phyloP scores from a whole-genome alignment of 2,113 vertebrate species.

The Barbus barbus region DNA sequence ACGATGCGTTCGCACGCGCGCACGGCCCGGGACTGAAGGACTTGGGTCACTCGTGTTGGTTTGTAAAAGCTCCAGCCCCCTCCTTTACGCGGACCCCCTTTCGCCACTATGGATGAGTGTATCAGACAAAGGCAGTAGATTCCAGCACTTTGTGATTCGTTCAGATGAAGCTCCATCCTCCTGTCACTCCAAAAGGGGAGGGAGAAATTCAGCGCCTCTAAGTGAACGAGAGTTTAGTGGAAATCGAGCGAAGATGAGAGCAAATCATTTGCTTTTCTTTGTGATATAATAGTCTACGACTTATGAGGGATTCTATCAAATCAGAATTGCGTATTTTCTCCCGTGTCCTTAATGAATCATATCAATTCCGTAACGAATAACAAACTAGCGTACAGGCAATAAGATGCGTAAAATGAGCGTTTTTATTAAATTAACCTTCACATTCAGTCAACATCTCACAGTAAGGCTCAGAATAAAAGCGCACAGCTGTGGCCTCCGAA shows the following conservation, averaged over 20 bases:
- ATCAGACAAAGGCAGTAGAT: conserved; percentile 99
- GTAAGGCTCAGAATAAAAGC: neutral
- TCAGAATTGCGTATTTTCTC: neutral
- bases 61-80: conserved; percentile 92
- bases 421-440: neutral
- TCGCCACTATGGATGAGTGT: conserved; percentile 92
- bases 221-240: conserved; percentile 65
- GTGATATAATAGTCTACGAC: neutral
- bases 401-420: neutral
- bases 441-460: neutral
- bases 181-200: conserved; percentile 78
- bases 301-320: neutral
- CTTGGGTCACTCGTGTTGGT: conserved; percentile 85
- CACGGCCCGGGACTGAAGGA: conserved; percentile 89
- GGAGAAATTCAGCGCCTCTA: conserved; percentile 57
- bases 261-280: conserved; percentile 36
- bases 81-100: conserved; percentile 75
- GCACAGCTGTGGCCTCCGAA: neutral
- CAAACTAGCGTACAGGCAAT: neutral
- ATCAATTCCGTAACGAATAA: neutral
- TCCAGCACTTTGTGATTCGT: conserved; percentile 98
- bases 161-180: conserved; percentile 83
- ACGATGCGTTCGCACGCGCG: conserved; percentile 84
- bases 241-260: conserved; percentile 57
- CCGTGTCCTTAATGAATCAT: neutral